Evolutionary conservation across 1,140 invertebrate genomes (phyloP), one percentile per base, ranked within the genome.

Genomic region (Drosophila ercepeae): DNA sequence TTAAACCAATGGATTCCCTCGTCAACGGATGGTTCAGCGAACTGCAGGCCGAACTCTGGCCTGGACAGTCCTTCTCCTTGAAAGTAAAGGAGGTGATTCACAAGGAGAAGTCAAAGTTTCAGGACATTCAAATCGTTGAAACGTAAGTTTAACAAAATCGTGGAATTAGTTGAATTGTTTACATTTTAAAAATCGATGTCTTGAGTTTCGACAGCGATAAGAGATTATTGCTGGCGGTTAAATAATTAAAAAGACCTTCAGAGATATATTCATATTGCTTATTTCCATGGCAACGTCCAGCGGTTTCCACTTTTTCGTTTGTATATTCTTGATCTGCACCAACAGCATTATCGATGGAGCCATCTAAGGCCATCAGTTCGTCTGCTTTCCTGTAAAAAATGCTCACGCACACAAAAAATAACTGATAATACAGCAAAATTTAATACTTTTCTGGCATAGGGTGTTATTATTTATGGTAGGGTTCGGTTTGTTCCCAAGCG

Each of bases 21-120:
- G 95, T 95, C 79, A 92, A 95, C 67, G 96, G 97, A 50, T 99
- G 97, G 97, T 99, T 98, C 83, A 97, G 95, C 75, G 98, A 99
- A 92, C 93, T 96, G 11, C 96, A 95, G 84, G 93, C 94, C 71
- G 93, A 95, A 3, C 92, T 98, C 67, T 99, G 98, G 98, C 97
- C 97, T 0, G 98, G 98, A 0, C 95, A 98, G 77, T 94, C 95
- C 7, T 95, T 99, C 88, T 98, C 98, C 0, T 92, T 99, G 36
- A 93, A 99, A 94, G 95, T 99, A 0, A 95, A 97, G 55, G 92
- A 97, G 81, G 92, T 99, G 2, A 92, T 99, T 1, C 95, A 97
- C 89, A 89, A 94, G 2, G 96, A 97, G 91, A 95, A 95, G 83
- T 98, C 98, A 0, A 92, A 95, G 52, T 99, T 94, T 91, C 98